Conservation (phyloP, 2,888 invertebrate genomes). For the Anodontia alba region DNA sequence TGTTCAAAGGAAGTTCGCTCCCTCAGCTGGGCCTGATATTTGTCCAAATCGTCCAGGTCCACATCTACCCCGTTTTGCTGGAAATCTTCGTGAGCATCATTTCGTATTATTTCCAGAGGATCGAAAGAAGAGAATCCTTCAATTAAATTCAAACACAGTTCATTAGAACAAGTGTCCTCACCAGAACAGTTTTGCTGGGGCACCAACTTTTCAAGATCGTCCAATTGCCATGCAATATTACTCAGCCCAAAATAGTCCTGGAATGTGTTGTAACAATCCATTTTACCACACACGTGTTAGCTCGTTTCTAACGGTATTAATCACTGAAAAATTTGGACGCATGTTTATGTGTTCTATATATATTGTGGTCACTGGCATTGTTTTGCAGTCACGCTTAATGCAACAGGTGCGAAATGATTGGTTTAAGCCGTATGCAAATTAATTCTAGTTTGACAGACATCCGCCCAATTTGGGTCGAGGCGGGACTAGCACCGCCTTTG, state of each 20-base stretch:
- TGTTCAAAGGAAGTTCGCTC: constrained; percentile 35
- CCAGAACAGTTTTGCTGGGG: background rate
- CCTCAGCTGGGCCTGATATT: constrained; percentile 61
- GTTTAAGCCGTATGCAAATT: too few relatives aligned
- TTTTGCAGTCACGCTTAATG: too few relatives aligned
- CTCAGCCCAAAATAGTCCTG: constrained; percentile 50
- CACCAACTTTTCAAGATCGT: constrained; percentile 22
- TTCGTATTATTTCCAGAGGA: constrained; percentile 14
- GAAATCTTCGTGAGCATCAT: constrained; percentile 59
- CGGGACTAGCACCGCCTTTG: too few relatives aligned
- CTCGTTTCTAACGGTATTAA: too few relatives aligned
- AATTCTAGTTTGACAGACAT: too few relatives aligned
- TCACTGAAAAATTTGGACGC: too few relatives aligned
- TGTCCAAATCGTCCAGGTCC: constrained; percentile 69
- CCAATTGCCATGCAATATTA: constrained; percentile 37
- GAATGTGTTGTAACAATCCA: constrained; percentile 44
- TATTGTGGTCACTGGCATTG: too few relatives aligned
- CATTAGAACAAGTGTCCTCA: background rate
- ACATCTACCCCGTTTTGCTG: constrained; percentile 61
- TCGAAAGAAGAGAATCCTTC: constrained; percentile 9
- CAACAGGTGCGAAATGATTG: too few relatives aligned
- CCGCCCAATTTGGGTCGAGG: too few relatives aligned
- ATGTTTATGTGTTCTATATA: too few relatives aligned
- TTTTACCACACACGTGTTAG: too few relatives aligned
- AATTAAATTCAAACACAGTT: constrained; percentile 12